Evolutionary conservation across 2,888 invertebrate genomes (phyloP).

Genomic region (Phorcus lineatus): DNA sequence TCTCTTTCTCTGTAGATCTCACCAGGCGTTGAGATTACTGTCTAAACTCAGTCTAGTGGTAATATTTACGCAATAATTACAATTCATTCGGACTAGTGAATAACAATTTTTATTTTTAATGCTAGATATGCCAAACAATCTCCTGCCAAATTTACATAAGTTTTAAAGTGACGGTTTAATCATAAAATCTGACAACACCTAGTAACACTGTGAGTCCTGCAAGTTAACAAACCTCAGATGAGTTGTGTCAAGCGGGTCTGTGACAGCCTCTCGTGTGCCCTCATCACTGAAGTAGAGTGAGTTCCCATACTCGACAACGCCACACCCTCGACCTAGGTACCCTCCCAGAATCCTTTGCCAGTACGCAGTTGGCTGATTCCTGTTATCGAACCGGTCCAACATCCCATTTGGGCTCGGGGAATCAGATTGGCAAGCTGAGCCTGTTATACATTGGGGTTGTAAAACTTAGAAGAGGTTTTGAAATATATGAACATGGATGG

Average conservation of each 20-base stretch:
- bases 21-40: no score
- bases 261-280: slow-evolving; percentile 73
- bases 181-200: no score
- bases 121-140: no score
- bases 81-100: no score
- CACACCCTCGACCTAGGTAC: slow-evolving; percentile 70
- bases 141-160: no score
- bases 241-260: slow-evolving; percentile 71
- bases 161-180: no score
- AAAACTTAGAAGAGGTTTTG: background rate
- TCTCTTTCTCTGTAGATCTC: no score
- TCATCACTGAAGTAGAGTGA: slow-evolving; percentile 72
- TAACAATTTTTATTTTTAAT: no score
- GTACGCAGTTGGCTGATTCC: slow-evolving; percentile 63
- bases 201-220: no score
- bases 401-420: slow-evolving; percentile 63
- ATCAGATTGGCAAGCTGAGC: slow-evolving; percentile 52
- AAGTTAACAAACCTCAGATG: slow-evolving; percentile 56
- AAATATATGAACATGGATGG: no score
- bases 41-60: no score
- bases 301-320: slow-evolving; percentile 70
- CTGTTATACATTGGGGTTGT: slow-evolving; percentile 42
- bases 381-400: slow-evolving; percentile 74
- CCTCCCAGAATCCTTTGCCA: slow-evolving; percentile 73
- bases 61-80: no score